phyloP scores from a whole-genome alignment of 2,888 invertebrate species.

The Drosophila borborema region DNA sequence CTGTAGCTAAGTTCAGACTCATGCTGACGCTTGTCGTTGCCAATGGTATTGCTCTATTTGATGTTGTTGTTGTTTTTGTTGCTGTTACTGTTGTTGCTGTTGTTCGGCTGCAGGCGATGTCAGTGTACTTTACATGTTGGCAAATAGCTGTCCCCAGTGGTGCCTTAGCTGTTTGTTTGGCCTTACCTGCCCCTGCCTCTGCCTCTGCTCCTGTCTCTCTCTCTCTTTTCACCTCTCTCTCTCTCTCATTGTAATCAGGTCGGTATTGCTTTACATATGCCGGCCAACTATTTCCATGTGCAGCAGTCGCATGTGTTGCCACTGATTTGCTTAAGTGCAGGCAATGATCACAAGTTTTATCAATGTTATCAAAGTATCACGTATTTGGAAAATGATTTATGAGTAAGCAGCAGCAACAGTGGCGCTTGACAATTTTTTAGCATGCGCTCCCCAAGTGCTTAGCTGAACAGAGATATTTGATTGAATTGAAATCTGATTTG shows the following conservation, averaged over 20 bases:
- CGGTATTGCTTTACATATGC: constrained; percentile 37
- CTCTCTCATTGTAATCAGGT: neutral
- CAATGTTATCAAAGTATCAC: constrained; percentile 34
- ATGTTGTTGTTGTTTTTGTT: constrained; percentile 26
- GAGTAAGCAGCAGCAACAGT: constrained; percentile 31
- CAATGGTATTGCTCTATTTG: constrained; percentile 42
- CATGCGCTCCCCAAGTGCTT: constrained; percentile 36
- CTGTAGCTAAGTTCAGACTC: constrained; percentile 39
- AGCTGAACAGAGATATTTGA: constrained; percentile 30
- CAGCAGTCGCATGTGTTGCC: constrained; percentile 34
- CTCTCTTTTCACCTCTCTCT: neutral
- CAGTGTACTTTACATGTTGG: constrained; percentile 61
- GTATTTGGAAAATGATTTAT: constrained; percentile 47
- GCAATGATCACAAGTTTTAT: constrained; percentile 51
- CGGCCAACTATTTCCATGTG: constrained; percentile 40
- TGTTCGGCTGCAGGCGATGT: constrained; percentile 45
- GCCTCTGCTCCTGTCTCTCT: neutral
- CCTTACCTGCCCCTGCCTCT: neutral
- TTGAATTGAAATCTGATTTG: constrained; percentile 69
- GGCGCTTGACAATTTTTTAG: constrained; percentile 47
- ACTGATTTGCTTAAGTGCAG: constrained; percentile 57
- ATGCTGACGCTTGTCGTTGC: constrained; percentile 51
- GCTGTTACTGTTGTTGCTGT: neutral
- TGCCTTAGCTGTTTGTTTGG: constrained; percentile 42
- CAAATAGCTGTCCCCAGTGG: constrained; percentile 55